Evolutionary conservation across 2,113 vertebrate genomes (phyloP), one percentile per base, ranked within the genome.

Genomic region (Rhinogobius similis): DNA sequence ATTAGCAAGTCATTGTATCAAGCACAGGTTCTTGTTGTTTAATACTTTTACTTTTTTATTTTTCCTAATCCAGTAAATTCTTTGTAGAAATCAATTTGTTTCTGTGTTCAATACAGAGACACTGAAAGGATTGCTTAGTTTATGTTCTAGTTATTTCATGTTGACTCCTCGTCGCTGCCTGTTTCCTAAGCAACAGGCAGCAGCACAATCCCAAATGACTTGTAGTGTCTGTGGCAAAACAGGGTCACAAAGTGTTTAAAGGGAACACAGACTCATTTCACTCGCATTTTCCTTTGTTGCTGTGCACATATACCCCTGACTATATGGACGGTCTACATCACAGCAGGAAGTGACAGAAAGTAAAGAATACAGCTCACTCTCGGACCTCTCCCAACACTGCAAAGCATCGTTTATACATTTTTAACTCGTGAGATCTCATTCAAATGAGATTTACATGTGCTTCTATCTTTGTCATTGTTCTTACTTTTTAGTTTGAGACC

Each of bases 111-210:
- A 10, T 29, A 29, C 13, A 27, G 13, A 58, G 23, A 12, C 53
- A 56, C 26, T 16, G 14, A 1, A 56, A 56, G 23, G 53, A 27
- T 16, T 27, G 27, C 10, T 27, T 20, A 36, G 16, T 61, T 56
- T 13, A 20, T 61, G 56, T 82, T 12, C 46, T 72, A 66, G 77
- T 84, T 67, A 71, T 77, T 71, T 81, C 58, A 70, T 82, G 68
- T 82, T 81, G 59, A 79, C 52, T 55, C 52, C 23, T 38, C 63
- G 78, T 62, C 38, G 55, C 71, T 86, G 59, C 64, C 36, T 10
- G 76, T 87, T 88, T 50, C 83, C 78, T 79, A 52, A 82, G 85
- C 76, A 88, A 83, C 86, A 79, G 39, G 29, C 70, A 52, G 58
- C 63, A 67, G 72, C 73, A 61, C 10, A 78, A 62, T 61, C 23